A percentile compares a stretch with the other conserved stretches of the same genome.
Conservation (phyloP, 2,113 vertebrate genomes). For the Otus sunia region DNA sequence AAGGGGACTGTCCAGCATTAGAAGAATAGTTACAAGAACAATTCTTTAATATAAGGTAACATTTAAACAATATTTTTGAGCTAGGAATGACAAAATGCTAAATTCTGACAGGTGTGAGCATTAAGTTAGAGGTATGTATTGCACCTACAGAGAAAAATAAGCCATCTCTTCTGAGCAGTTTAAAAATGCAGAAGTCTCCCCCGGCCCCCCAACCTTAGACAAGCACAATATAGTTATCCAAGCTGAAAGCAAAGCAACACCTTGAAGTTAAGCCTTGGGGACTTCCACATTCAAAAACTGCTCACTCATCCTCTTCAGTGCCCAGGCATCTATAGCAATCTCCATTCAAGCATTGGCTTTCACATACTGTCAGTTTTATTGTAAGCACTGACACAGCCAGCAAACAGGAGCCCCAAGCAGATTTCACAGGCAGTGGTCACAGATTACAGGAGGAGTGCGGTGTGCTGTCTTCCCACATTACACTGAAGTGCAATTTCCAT, state of each 20-base stretch:
- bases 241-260: neutral
- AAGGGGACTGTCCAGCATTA: neutral
- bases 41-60: neutral
- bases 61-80: neutral
- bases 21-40: neutral
- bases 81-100: neutral
- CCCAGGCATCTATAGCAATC: neutral
- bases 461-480: neutral
- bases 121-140: neutral
- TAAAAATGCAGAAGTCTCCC: neutral
- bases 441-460: rapidly evolving
- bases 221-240: neutral
- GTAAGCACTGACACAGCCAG: neutral
- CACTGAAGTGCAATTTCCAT: neutral
- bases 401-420: rapidly evolving
- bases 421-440: neutral
- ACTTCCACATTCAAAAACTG: neutral
- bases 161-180: neutral
- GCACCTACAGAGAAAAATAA: neutral
- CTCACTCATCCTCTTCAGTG: neutral
- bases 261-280: neutral
- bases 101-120: neutral
- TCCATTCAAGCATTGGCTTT: neutral
- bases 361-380: neutral
- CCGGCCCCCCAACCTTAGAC: rapidly evolving